Evolutionary conservation across 2,888 invertebrate species (phyloP).

Genomic region (Barypeithes pellucidus): DNA sequence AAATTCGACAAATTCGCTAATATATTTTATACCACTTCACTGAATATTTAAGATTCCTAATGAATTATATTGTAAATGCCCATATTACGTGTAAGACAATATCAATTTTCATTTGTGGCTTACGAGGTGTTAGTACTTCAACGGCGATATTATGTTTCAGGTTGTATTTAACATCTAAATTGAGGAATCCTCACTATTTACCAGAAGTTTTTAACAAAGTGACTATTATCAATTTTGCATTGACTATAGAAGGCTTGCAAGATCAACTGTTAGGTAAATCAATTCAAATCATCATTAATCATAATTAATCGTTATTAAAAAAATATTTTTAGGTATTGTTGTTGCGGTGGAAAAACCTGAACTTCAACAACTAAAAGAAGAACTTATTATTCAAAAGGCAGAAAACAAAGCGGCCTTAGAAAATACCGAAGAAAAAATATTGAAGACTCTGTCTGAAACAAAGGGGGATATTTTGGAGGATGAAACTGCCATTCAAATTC

Average conservation of each 20-base stretch:
- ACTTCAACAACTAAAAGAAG: slow-evolving; percentile 86
- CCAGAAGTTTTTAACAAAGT: slow-evolving; percentile 90
- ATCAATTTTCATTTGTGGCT: no score
- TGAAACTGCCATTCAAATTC: slow-evolving; percentile 89
- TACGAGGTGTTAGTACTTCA: no score
- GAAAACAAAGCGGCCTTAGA: slow-evolving; percentile 86
- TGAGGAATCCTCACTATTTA: slow-evolving; percentile 88
- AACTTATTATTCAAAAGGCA: slow-evolving; percentile 84
- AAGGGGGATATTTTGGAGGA: slow-evolving; percentile 94
- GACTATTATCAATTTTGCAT: slow-evolving; percentile 87
- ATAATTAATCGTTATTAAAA: no score
- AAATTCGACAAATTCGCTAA: no score
- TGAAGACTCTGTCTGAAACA: slow-evolving; percentile 85
- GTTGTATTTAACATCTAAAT: slow-evolving; percentile 87
- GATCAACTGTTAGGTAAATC: slow-evolving; percentile 84
- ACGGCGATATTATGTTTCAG: no score
- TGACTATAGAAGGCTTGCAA: slow-evolving; percentile 87
- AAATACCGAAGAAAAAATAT: slow-evolving; percentile 90
- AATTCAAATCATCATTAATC: not conserved
- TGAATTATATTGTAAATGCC: no score
- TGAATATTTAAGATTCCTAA: no score
- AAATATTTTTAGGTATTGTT: slow-evolving; percentile 78
- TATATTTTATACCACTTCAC: no score
- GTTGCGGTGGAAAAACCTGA: slow-evolving; percentile 90
- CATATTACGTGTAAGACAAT: no score